Evolutionary conservation across 1,140 invertebrate species (phyloP).

Genomic region (Drosophila santomea): DNA sequence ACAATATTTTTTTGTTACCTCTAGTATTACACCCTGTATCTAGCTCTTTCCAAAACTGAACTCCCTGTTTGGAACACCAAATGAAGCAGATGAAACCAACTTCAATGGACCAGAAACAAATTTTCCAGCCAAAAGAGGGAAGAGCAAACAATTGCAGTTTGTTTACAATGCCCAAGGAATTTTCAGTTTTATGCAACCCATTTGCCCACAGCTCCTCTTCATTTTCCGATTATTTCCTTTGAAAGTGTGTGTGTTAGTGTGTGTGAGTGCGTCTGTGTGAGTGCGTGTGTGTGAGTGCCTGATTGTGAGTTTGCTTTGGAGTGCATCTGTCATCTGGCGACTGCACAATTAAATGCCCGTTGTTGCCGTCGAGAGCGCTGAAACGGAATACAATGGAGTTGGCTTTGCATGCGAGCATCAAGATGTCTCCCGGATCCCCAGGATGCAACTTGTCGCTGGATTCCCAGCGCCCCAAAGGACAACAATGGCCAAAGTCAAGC

Average conservation of each 20-base stretch:
- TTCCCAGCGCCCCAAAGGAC: conserved; percentile 32
- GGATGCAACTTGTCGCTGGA: conserved; percentile 46
- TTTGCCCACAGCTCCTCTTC: conserved; percentile 11
- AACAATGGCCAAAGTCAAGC: conserved; percentile 64
- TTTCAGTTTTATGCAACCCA: conserved; percentile 44
- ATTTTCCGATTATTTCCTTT: conserved; percentile 20
- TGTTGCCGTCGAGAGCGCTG: conserved; percentile 17
- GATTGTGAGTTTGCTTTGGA: conserved; percentile 30
- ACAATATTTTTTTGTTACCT: no score
- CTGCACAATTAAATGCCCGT: conserved; percentile 59
- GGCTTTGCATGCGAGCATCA: conserved; percentile 57
- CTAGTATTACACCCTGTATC: background rate
- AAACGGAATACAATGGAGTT: conserved; percentile 32
- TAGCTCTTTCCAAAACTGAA: background rate
- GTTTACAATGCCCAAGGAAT: conserved; percentile 45
- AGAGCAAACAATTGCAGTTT: conserved; percentile 37
- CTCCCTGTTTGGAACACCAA: background rate
- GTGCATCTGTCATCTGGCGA: conserved; percentile 42
- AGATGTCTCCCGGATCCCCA: conserved; percentile 53
- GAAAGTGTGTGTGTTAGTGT: background rate
- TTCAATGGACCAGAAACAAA: conserved; percentile 39
- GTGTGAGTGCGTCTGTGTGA: no score
- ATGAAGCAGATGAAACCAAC: conserved; percentile 14
- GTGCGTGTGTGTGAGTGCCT: background rate
- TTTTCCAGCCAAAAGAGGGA: conserved; percentile 14